Conservation (phyloP, 30 jellyfish, hydroid and myxozoan genomes). For the Nemopilema nomurai region DNA sequence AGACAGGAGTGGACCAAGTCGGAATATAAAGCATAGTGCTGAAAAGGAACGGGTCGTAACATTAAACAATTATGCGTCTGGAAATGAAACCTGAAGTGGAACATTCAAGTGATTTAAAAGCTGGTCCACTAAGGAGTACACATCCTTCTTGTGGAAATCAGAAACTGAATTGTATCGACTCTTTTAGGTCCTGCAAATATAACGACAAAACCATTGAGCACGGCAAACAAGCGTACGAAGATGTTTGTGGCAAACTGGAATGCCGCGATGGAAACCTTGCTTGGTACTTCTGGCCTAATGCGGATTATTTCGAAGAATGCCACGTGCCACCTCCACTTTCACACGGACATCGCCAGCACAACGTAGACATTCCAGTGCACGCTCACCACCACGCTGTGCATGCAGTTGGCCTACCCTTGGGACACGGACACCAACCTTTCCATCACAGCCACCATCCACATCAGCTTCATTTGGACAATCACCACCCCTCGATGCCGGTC, state of each 20-base stretch:
- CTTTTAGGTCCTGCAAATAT: slow-evolving; percentile 46
- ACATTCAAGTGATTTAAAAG: too few species aligned
- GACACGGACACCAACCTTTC: slow-evolving; percentile 23
- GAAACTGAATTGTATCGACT: not conserved
- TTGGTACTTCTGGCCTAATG: slow-evolving; percentile 73
- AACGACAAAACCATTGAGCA: slow-evolving; percentile 55
- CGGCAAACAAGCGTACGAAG: slow-evolving; percentile 70
- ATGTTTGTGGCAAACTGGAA: slow-evolving; percentile 64
- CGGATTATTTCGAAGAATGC: slow-evolving; percentile 72
- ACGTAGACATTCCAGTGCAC: slow-evolving; percentile 55
- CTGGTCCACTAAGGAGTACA: not conserved
- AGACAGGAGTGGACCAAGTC: too few species aligned
- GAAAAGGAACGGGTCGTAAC: too few species aligned
- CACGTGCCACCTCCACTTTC: slow-evolving; percentile 73
- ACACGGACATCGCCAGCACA: slow-evolving; percentile 60
- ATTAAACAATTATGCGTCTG: too few species aligned
- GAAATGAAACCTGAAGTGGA: too few species aligned
- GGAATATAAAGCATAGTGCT: too few species aligned
- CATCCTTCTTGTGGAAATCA: not conserved
- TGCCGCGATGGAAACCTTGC: slow-evolving; percentile 70
- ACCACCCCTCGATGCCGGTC: slow-evolving; percentile 60
- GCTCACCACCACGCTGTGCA: slow-evolving; percentile 46
- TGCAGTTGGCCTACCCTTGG: slow-evolving; percentile 57
- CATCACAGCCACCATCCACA: slow-evolving; percentile 41
- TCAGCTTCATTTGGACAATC: slow-evolving; percentile 48